Evolutionary conservation across 2,888 invertebrate genomes (phyloP).

Genomic region (Falcaria lacertinaria): DNA sequence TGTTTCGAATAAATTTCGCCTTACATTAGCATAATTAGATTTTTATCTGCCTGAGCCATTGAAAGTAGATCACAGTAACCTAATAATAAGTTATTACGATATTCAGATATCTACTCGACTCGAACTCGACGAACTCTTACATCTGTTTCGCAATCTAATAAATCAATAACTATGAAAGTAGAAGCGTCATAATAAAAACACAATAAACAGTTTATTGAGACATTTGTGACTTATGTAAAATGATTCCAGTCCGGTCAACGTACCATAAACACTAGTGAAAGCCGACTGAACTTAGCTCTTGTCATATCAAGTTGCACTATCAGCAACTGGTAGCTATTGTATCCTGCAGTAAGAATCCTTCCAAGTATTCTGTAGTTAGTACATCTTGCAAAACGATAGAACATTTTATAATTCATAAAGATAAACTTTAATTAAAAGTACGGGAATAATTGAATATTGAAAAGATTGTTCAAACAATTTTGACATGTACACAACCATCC

Average conservation of each 20-base stretch:
- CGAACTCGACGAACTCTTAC: too few relatives aligned
- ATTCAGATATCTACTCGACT: too few relatives aligned
- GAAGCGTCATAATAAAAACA: neutral
- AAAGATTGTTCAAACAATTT: neutral
- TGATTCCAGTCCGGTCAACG: conserved; percentile 15
- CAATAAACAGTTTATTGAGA: conserved; percentile 4
- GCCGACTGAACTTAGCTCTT: conserved; percentile 10
- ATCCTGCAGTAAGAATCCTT: too few relatives aligned
- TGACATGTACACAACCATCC: neutral
- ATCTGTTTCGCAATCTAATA: neutral
- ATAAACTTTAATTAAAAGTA: too few relatives aligned
- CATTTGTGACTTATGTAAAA: conserved; percentile 25
- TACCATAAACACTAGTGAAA: conserved; percentile 32
- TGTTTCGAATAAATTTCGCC: too few relatives aligned
- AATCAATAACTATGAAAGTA: neutral
- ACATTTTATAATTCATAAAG: too few relatives aligned
- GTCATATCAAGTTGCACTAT: neutral
- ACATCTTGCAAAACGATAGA: too few relatives aligned
- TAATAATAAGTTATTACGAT: neutral
- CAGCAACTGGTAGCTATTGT: neutral
- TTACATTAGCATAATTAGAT: too few relatives aligned
- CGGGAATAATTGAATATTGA: too few relatives aligned
- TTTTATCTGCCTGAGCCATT: too few relatives aligned
- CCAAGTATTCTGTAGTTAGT: too few relatives aligned
- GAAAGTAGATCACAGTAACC: too few relatives aligned